A percentile compares a stretch with the other conserved stretches of the same genome.
Evolutionary conservation across 2,888 invertebrate genomes (phyloP).

Genomic region (Exocentrus adspersus): DNA sequence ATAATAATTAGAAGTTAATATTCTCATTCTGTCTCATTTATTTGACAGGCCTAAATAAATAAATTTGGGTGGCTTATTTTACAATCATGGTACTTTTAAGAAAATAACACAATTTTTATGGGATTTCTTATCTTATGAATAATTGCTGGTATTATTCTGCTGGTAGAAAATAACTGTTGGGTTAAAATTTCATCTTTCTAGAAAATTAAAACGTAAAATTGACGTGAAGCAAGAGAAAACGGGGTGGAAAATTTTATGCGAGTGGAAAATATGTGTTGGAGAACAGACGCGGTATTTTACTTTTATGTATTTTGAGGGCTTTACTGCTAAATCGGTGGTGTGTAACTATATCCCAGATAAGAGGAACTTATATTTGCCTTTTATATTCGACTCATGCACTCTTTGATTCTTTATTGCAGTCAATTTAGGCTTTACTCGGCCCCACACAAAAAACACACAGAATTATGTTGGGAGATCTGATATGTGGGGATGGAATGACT

Average conservation of each 20-base stretch:
- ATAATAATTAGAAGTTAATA: no score
- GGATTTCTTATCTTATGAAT: background rate
- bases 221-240: constrained; percentile 15
- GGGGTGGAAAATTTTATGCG: constrained; percentile 21
- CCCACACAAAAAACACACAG: constrained; percentile 13
- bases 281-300: constrained; percentile 54
- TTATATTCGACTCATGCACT: constrained; percentile 42
- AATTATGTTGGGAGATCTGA: constrained; percentile 20
- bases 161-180: background rate
- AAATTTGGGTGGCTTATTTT: no score
- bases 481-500: constrained; percentile 6
- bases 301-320: constrained; percentile 56
- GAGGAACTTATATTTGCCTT: constrained; percentile 40
- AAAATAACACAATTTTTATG: background rate
- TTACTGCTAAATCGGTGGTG: constrained; percentile 57
- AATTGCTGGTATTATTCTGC: no score
- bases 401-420: constrained; percentile 41
- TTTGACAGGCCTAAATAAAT: no score
- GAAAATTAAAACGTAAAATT: constrained; percentile 5
- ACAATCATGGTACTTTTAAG: no score
- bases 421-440: constrained; percentile 17
- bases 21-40: no score
- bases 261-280: constrained; percentile 48
- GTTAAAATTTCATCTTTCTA: background rate
- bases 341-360: constrained; percentile 46